Base-by-base conservation (phyloP, 2,888 invertebrate genomes). In the Drosophila infuscata region DNA sequence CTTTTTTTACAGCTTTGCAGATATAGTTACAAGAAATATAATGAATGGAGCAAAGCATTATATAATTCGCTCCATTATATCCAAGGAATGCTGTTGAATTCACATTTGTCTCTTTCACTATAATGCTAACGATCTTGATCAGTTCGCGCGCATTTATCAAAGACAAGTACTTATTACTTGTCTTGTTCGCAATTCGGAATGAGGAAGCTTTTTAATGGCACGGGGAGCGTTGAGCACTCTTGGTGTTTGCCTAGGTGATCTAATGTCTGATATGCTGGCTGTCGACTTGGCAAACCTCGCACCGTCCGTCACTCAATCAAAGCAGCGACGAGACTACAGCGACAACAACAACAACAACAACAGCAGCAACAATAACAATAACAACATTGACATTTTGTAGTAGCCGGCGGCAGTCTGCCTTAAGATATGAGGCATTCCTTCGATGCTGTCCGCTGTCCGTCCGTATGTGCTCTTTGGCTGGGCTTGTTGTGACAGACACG, bases 401-500 rank as follows among this genome's bases (percentile, higher is more conserved):
- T 25, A 41, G 69, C 35, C 70, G n/a, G 6, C n/a, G 36, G 75
- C 76, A 67, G 52, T 80, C 56, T 65, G 53, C 53, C 60, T 70
- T 58, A 68, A 68, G 66, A 78, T 75, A 72, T 77, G 74, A 78
- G 65, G 30, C 65, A 70, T 70, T 62, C 65, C 52, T 62, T 54
- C 57, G 38, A 60, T 46, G 67, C 36, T 43, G 56, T 46, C 49
- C 25, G 25, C 49, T 3, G 25, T 25, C 25, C 25, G 25, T 25
- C 25, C 58, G 41, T 41, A n/a, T 38, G 56, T 49, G 36, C 43
- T 59, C 41, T 57, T 64, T 65, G 61, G 30, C 65, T 53, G 61
- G 41, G 52, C 46, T 60, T 77, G 77, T 70, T 79, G 76, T 73
- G 74, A 76, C 82, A 74, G 81, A 63, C 70, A 61, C 75, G 79